Evolutionary conservation across 1,140 invertebrate genomes (phyloP).

Genomic region (Wasmannia auropunctata): DNA sequence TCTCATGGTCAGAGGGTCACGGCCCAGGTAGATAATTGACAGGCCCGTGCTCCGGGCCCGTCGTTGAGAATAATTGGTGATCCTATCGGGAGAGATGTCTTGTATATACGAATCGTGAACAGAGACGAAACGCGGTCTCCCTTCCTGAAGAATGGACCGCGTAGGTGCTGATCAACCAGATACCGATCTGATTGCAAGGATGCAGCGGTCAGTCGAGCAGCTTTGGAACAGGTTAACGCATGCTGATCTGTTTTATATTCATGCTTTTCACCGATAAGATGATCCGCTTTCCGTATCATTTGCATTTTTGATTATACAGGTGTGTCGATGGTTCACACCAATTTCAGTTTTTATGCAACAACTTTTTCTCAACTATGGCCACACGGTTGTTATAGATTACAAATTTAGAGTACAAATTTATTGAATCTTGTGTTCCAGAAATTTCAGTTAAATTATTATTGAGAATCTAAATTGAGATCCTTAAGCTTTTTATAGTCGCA

Average conservation of each 20-base stretch:
- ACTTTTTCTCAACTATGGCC: background rate
- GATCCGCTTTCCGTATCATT: conserved; percentile 42
- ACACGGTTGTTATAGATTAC: background rate
- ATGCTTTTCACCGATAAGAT: conserved; percentile 28
- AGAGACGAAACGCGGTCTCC: conserved; percentile 35
- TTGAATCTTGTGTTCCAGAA: conserved; percentile 1
- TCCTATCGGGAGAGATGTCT: conserved; percentile 74
- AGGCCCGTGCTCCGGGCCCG: conserved; percentile 71
- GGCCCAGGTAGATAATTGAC: conserved; percentile 79
- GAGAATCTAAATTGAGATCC: conserved; percentile 20
- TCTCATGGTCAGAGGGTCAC: conserved; percentile 70
- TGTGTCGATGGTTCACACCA: conserved; percentile 12
- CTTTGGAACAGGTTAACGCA: conserved; percentile 30
- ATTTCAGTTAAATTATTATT: conserved; percentile 16
- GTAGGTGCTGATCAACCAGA: conserved; percentile 63
- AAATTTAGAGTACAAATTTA: background rate
- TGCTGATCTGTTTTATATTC: conserved; percentile 34
- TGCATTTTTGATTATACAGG: conserved; percentile 52
- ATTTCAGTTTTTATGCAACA: background rate
- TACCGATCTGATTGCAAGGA: conserved; percentile 63
- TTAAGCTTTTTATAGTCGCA: background rate
- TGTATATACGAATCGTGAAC: conserved; percentile 63
- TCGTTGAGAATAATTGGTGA: conserved; percentile 80
- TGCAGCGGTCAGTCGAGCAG: conserved; percentile 35
- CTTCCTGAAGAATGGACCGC: conserved; percentile 36